Conservation (phyloP, 2,888 invertebrate species). For the Drosophila sordidula region DNA sequence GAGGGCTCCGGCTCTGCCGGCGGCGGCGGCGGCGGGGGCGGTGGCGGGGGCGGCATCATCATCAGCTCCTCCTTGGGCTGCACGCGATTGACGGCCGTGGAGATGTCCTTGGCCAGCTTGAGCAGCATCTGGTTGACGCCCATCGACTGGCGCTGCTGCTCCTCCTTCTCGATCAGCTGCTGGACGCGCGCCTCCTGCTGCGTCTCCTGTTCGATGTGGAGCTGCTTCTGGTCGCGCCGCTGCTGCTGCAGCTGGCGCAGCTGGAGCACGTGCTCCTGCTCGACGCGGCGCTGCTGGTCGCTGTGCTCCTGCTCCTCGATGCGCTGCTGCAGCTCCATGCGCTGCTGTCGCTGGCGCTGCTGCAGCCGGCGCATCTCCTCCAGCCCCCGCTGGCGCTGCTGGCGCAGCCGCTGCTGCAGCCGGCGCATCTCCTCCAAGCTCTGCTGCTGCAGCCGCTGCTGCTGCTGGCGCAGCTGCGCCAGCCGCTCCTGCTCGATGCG, state of each 20-base stretch:
- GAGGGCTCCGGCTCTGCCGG: not conserved
- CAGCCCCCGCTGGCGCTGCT: not conserved
- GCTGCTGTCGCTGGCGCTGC: not conserved
- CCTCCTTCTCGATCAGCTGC: not conserved
- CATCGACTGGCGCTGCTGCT: not conserved
- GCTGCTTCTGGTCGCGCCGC: not conserved
- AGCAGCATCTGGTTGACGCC: not conserved
- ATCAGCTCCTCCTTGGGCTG: not conserved
- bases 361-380: not conserved
- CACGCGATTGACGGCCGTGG: not conserved
- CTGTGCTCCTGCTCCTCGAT: not conserved
- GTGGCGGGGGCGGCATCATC: not conserved
- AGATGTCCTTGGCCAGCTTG: not conserved
- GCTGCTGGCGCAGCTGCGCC: not conserved
- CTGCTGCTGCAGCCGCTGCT: not conserved
- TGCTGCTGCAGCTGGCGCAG: not conserved
- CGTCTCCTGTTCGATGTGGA: not conserved
- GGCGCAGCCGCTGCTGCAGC: not conserved
- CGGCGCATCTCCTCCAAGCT: not conserved
- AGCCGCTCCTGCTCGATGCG: not conserved
- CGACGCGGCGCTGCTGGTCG: not conserved
- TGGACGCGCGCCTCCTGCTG: not conserved
- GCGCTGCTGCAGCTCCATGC: not conserved
- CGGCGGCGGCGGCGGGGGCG: too few relatives aligned
- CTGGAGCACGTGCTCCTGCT: not conserved